Evolutionary conservation across 2,113 vertebrate species (phyloP), one percentile per base, ranked within the genome.

Genomic region (Mobula hypostoma): DNA sequence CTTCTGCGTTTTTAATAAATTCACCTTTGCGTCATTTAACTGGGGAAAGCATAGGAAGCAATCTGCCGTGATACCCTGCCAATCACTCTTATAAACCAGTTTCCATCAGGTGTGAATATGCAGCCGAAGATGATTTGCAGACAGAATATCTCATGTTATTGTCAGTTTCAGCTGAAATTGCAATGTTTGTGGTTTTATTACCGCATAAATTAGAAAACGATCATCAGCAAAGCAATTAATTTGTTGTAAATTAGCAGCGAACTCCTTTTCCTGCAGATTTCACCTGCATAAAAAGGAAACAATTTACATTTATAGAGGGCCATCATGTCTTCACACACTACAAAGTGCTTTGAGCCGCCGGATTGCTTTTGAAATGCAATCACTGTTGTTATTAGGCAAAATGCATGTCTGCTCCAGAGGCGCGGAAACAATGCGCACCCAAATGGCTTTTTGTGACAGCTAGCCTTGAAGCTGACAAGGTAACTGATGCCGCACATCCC

Each of bases 131-230:
- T 66, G 61, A 32, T n/a, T 66, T n/a, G 15, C 61, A n/a, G 85
- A 32, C n/a, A n/a, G 61, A 66, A 90, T 66, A 90, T 66, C 56
- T 90, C 85, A 90, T 5, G 61, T 90, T 90, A 90, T 32, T 90
- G 14, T 90, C 61, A 90, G 66, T 66, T 90, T 66, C 61, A n/a
- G 85, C 32, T 66, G 12, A 1, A 15, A 90, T 66, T 90, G 14
- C 85, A n/a, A 66, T 66, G 63, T 90, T 66, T 63, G 58, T 66
- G 17, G 85, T 66, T 90, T 90, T 90, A 90, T 90, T 90, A n/a
- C 85, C 6, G 85, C n/a, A 66, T 88, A 88, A 87, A 88, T 88
- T 56, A 83, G 56, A 83, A 56, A 58, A 66, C 17, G 61, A 66
- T 27, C 85, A 63, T 17, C 15, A 15, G 12, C 12, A 90, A 88